A percentile compares a stretch with the other conserved stretches of the same genome.
phyloP scores from a whole-genome alignment of 2,888 invertebrate species.

The Gastracanthus pulcherrimus region DNA sequence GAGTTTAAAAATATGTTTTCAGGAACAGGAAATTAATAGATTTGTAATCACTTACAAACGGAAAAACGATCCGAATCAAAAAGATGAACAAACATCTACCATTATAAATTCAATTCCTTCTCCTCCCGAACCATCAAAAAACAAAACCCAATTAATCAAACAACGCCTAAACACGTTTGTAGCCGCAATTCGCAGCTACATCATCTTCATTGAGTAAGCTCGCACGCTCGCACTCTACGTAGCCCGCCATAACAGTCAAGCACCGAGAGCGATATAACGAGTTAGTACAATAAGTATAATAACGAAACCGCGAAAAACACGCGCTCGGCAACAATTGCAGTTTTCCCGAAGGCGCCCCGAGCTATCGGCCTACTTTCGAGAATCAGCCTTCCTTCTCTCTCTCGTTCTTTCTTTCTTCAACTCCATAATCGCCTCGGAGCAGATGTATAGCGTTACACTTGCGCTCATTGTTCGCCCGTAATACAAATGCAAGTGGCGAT shows the following conservation, averaged over 20 bases:
- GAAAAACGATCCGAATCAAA: no score
- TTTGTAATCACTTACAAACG: no score
- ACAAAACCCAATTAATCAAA: no score
- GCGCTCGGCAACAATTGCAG: constrained; percentile 1
- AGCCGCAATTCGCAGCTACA: not conserved
- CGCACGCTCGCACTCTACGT: not conserved
- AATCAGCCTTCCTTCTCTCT: not conserved
- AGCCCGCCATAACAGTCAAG: not conserved
- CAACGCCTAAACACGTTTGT: no score
- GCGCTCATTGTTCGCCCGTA: not conserved
- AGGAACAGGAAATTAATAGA: no score
- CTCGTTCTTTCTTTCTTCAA: not conserved
- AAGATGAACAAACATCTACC: no score
- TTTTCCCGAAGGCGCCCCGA: constrained; percentile 15
- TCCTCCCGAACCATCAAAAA: no score
- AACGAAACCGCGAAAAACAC: not conserved
- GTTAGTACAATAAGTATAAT: no score
- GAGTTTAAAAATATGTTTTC: no score
- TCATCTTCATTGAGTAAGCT: no score
- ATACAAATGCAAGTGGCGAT: no score
- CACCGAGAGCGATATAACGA: not conserved
- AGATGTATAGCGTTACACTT: not conserved
- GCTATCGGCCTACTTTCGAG: constrained; percentile 50
- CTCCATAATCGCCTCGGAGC: not conserved
- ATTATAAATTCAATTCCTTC: no score